Evolutionary conservation across 2,888 invertebrate genomes (phyloP), one percentile per base, ranked within the genome.

Genomic region (Halocaridina rubra): DNA sequence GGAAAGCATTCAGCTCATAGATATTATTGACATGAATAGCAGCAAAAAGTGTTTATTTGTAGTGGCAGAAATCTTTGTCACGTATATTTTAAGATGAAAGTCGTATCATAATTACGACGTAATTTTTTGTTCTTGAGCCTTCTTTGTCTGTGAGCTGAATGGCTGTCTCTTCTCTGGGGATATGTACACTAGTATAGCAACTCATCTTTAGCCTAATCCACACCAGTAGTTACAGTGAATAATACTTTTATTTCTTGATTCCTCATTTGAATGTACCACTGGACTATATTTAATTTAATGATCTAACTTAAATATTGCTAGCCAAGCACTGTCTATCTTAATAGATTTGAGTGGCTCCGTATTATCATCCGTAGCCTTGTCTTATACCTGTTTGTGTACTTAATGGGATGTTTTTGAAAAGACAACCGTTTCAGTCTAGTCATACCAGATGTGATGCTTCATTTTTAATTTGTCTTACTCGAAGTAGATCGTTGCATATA

Each of bases 371-470:
- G 84, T 84, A 80, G 75, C 33, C 32, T 59, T 84, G 79, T 84
- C 82, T 84, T 78, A 80, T 84, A 53, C 33, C 79, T 81, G 57
- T 75, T 61, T 74, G 67, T 80, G 78, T 77, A 75, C 84, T 80
- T 80, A 77, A 80, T 84, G 84, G 79, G 76, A 72, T 74, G 78
- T 69, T 61, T n/a, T 84, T 77, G 57, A 84, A 78, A 84, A 79
- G 82, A 82, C 77, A 79, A 29, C 24, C 39, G 24, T 74, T 78
- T 79, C 24, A 80, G 67, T 84, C 84, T 84, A 84, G 84, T 84
- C 84, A 84, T 84, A 79, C 84, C 79, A 80, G 79, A 84, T 84
- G 84, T 84, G 84, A 84, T 84, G 84, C 72, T 80, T 80, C 64
- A 57, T 57, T 24, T 72, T 72, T 53, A 39, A 27, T 84, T 71